Evolutionary conservation across 2,888 invertebrate species (phyloP), one percentile per base, ranked within the genome.

Genomic region (Sesia apiformis): DNA sequence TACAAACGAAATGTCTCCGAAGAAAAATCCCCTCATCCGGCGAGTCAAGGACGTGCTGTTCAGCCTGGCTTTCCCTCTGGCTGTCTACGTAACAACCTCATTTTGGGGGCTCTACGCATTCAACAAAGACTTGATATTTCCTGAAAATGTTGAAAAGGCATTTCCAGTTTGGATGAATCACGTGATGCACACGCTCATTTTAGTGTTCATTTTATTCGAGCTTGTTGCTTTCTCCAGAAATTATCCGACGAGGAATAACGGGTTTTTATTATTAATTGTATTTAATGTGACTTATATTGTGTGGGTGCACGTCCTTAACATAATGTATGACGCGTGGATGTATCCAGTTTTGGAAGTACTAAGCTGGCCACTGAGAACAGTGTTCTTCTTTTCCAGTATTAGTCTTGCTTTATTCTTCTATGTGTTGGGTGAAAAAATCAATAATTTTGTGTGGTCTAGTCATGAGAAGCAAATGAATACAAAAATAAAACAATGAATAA

Each of bases 101-200:
- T 98, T 98, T 78, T 98, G 98, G 98, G 85, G 90, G 0, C 81
- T 98, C 38, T 97, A 95, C 87, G 86, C 91, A 39, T 90, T 97
- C 42, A 95, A 98, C 77, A 93, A 97, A 58, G 95, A 96, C 66
- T 84, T 98, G n/a, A 95, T 98, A 39, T 94, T 96, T 69, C 98
- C 98, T 0, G 92, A 92, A 65, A 91, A 91, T 3, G 76, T 97
- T 53, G 97, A 96, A 70, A 84, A 90, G n/a, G 92, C 93, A 56
- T 95, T 97, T 66, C 98, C 98, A 3, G 78, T 78, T 40, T 98
- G 97, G 97, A 79, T 97, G 39, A 98, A 98, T 76, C 98, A 98
- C 74, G 85, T 94, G 0, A 92, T 96, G 92, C 97, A 98, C 78
- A 96, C 97, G 1, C 92, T 94, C 61, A 94, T 97, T 54, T 87